These are phyloP conservation scores for Cephus runcator DNA, from an alignment of 2,888 invertebrate species.

Conservation along the genomic window DNA sequence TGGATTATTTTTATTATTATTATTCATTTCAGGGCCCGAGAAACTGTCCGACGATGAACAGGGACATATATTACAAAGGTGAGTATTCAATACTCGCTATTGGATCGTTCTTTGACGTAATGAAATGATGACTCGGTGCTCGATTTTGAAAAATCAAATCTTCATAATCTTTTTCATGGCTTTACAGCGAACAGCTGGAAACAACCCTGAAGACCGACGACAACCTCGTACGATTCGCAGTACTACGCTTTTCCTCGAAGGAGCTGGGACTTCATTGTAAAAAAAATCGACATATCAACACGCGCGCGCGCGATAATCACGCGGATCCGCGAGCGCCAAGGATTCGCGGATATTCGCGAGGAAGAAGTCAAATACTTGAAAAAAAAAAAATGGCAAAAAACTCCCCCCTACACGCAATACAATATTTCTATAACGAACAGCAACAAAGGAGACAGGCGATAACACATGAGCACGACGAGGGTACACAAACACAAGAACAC, in stretches of 20 bases:
- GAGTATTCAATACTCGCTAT: conserved; percentile 34
- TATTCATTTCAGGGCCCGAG: conserved; percentile 74
- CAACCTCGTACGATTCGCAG: conserved; percentile 38
- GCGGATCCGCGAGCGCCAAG: background rate
- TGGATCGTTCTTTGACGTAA: background rate
- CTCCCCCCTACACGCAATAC: background rate
- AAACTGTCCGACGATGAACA: conserved; percentile 92
- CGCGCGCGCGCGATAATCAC: conserved; percentile 22
- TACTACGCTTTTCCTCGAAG: conserved; percentile 56
- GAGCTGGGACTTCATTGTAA: conserved; percentile 52
- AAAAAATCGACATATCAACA: conserved; percentile 47
- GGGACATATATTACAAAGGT: conserved; percentile 93
- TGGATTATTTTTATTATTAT: conserved; percentile 30
- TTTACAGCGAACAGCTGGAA: conserved; percentile 87
- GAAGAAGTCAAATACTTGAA: background rate
- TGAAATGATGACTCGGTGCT: no score
- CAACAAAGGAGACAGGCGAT: background rate
- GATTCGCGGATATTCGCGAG: background rate
- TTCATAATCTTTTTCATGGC: background rate
- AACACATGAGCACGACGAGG: conserved; percentile 20
- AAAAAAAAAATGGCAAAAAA: background rate
- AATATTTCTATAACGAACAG: background rate
- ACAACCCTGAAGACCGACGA: conserved; percentile 72
- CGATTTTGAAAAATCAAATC: background rate
- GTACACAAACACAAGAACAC: conserved; percentile 9